Evolutionary conservation across 2,888 invertebrate species (phyloP).

Genomic region (Aplocera efformata): DNA sequence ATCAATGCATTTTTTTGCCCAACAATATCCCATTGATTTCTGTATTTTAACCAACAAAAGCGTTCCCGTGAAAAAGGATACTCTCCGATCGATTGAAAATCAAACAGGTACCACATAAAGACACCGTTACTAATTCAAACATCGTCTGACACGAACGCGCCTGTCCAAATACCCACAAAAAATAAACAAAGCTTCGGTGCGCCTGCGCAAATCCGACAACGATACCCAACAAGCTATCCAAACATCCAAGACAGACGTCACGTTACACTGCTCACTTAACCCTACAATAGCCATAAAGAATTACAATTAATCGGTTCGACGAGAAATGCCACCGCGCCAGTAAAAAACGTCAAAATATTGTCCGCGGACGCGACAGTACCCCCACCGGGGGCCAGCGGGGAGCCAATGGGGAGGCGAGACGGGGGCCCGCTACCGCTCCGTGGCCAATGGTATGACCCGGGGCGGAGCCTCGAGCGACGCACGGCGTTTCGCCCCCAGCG

Average conservation of each 20-base stretch:
- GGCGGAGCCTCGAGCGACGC: constrained; percentile 75
- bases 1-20: background rate
- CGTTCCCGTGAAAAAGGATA: constrained; percentile 15
- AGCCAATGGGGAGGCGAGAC: constrained; percentile 66
- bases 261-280: constrained; percentile 73
- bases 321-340: constrained; percentile 71
- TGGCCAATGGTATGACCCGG: constrained; percentile 70
- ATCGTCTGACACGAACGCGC: constrained; percentile 33
- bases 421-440: constrained; percentile 58
- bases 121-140: constrained; percentile 42
- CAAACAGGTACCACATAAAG: constrained; percentile 30
- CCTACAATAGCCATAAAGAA: constrained; percentile 76
- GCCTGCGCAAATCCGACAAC: constrained; percentile 52
- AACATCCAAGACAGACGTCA: constrained; percentile 59
- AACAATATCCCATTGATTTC: constrained; percentile 4
- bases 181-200: constrained; percentile 41
- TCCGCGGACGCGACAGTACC: constrained; percentile 54
- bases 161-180: constrained; percentile 47
- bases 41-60: constrained; percentile 2
- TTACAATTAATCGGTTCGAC: constrained; percentile 76
- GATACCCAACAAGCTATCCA: constrained; percentile 48
- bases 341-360: constrained; percentile 77
- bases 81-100: constrained; percentile 16
- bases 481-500: constrained; percentile 76
- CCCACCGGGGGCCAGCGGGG: constrained; percentile 55